Percentiles rank a stretch among this genome's conserved stretches.
Evolutionary conservation across 2,888 invertebrate species (phyloP).

Genomic region (Trichogramma dendrolimi): DNA sequence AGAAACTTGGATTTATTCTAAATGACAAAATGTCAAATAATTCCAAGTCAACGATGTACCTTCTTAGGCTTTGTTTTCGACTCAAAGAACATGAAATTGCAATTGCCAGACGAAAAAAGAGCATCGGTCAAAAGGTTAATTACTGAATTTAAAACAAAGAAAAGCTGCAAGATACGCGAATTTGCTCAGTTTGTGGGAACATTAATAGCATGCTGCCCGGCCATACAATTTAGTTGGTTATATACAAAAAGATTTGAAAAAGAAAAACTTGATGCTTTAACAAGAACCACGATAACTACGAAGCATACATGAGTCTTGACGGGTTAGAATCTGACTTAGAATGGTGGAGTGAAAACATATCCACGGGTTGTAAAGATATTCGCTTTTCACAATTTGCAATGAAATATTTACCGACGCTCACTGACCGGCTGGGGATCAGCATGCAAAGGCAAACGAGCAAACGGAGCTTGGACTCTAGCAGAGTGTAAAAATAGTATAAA

Average conservation of each 20-base stretch:
- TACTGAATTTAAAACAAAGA: slow-evolving; percentile 5
- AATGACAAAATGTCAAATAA: slow-evolving; percentile 1
- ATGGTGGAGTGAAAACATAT: slow-evolving; percentile 10
- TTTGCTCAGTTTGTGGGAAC: slow-evolving; percentile 8
- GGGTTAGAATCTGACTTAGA: not conserved
- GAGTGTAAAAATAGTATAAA: slow-evolving; percentile 15
- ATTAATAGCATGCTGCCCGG: slow-evolving; percentile 2
- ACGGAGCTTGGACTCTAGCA: slow-evolving; percentile 17
- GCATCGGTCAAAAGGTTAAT: slow-evolving; percentile 1
- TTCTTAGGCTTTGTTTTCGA: slow-evolving; percentile 10
- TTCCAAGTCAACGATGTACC: not conserved
- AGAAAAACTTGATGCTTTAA: slow-evolving; percentile 10
- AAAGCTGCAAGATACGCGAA: slow-evolving; percentile 5
- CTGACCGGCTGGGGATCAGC: slow-evolving; percentile 19
- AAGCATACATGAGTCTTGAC: not conserved
- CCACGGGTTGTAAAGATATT: not conserved
- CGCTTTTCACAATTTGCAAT: not conserved
- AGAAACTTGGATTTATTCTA: not conserved
- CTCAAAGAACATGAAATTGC: slow-evolving; percentile 2
- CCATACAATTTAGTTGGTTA: slow-evolving; percentile 9
- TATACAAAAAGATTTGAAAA: slow-evolving; percentile 12
- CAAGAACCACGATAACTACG: slow-evolving; percentile 6
- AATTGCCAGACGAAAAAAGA: slow-evolving; percentile 11
- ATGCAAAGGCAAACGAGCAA: not conserved
- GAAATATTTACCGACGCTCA: slow-evolving; percentile 22